Base-by-base conservation (phyloP, 2,888 invertebrate genomes). In the Heteromurus nitidus region DNA sequence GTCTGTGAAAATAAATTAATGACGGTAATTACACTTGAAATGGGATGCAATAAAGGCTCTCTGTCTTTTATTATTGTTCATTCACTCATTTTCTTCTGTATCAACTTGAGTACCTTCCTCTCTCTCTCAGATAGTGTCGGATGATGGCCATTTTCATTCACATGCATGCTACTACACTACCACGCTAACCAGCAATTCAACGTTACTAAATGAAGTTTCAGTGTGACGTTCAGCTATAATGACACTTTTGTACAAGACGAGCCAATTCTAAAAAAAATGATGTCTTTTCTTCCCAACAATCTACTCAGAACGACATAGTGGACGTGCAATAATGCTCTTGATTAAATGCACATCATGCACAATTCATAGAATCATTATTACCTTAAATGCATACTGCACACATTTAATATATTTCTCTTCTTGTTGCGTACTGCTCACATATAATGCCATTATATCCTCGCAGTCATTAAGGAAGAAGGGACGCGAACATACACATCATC, bases 11-110 rank as follows among this genome's bases (percentile, higher is more conserved):
- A 72, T 72, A 72, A 55, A 80, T 72, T 80, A 72, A 72, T 72
- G 67, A 30, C 26, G 50, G 79, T 42, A 80, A 80, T 72, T 72
- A 67, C 72, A 67, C 58, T 80, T 79, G 64, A 55, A 70, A 64
- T 62, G 79, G 62, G 64, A 58, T 30, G 50, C 31, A 22, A 69
- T 69, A 76, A 76, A 69, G 20, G 28, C 22, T 44, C 69, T 60
- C 9, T 3, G 5, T 16, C 36, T 64, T 74, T 47, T 67, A 64
- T 67, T 67, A 47, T 44, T 65, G 47, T 67, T 67, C 67, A 67
- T 44, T 64, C 42, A 55, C 24, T 55, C 24, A 64, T 42, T n/a
- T n/a, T n/a, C n/a, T n/a, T n/a, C n/a, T n/a, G n/a, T n/a, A n/a
- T n/a, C n/a, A n/a, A n/a, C n/a, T n/a, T n/a, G n/a, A n/a, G n/a